Evolutionary conservation across 37 sponge, comb jelly and placozoan genomes (phyloP).

Genomic region (Oopsacas minuta): DNA sequence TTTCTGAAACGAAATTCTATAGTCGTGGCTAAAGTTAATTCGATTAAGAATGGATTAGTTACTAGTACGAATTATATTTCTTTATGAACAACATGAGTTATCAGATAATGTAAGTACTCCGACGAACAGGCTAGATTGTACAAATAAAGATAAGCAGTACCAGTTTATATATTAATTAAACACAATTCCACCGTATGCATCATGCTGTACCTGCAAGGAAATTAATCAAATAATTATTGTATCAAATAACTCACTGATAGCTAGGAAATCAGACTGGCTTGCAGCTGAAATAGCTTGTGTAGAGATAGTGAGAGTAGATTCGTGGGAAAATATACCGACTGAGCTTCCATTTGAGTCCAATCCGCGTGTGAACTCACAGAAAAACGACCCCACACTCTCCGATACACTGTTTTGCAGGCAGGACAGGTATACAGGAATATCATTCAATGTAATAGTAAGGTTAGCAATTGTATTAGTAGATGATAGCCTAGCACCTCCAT

Average conservation of each 20-base stretch:
- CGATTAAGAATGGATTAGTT: too few species aligned
- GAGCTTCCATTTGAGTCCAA: not conserved
- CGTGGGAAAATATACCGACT: not conserved
- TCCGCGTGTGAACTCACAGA: not conserved
- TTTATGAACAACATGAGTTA: too few species aligned
- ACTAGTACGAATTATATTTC: too few species aligned
- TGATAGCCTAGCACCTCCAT: not conserved
- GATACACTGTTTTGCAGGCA: not conserved
- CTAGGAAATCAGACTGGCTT: not conserved
- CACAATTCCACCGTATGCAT: too few species aligned
- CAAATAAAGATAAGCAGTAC: too few species aligned
- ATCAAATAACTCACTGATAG: slow-evolving; percentile 5
- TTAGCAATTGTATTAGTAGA: not conserved
- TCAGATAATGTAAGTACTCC: too few species aligned
- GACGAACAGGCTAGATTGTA: too few species aligned
- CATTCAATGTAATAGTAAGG: not conserved
- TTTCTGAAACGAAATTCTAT: too few species aligned
- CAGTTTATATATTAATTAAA: too few species aligned
- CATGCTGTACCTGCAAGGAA: too few species aligned
- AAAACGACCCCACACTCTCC: not conserved
- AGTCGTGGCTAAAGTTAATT: too few species aligned
- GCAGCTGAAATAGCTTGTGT: not conserved
- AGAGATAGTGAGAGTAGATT: not conserved
- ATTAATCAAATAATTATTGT: too few species aligned
- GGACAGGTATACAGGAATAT: slow-evolving; percentile 13